A percentile compares a stretch with the other conserved stretches of the same genome.
phyloP scores from a whole-genome alignment of 1,140 invertebrate genomes.

The Diuraphis noxia region DNA sequence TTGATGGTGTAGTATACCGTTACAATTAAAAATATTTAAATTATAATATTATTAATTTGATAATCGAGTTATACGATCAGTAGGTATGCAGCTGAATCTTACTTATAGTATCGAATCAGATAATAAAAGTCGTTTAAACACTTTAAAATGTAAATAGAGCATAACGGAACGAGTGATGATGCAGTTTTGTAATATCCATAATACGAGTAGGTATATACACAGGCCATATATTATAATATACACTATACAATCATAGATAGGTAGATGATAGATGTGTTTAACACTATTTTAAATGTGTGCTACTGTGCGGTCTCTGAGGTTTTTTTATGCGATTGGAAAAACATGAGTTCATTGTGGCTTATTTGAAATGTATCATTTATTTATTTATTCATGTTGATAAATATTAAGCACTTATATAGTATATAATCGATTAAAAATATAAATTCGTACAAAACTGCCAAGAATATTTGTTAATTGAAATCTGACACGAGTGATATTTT shows the following conservation, averaged over 20 bases:
- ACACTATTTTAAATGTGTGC: background rate
- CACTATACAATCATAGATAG: background rate
- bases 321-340: background rate
- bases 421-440: background rate
- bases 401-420: background rate
- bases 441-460: background rate
- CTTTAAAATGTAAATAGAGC: constrained; percentile 26
- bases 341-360: background rate
- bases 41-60: background rate
- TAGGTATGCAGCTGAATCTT: background rate
- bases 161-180: constrained; percentile 20
- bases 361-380: background rate
- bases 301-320: background rate
- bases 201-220: no score
- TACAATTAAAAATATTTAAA: background rate
- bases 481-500: background rate
- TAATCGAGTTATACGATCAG: background rate
- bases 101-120: background rate
- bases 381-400: background rate
- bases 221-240: background rate
- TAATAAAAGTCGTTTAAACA: constrained; percentile 9
- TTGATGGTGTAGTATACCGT: background rate
- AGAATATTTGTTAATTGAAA: background rate
- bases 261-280: background rate
- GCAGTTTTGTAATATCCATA: background rate